Percentiles rank a stretch among this genome's conserved stretches.
Evolutionary conservation across 2,888 invertebrate species (phyloP).

Genomic region (Chelonus formosanus): DNA sequence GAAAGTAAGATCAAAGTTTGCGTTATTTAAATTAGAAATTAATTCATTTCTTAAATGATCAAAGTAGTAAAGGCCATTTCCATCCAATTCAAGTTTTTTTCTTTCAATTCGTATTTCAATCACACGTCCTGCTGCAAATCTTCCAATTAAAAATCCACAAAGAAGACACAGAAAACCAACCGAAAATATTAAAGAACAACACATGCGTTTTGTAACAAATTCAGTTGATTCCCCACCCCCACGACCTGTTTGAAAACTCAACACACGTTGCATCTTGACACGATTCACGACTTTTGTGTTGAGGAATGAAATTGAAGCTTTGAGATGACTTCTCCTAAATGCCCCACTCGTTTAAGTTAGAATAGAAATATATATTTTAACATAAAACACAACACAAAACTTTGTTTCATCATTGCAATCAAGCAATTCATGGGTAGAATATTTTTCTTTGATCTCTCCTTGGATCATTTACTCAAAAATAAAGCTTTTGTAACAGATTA

Average conservation of each 20-base stretch:
- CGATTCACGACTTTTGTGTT: not conserved
- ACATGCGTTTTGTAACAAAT: slow-evolving; percentile 65
- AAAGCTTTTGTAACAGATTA: too few species aligned
- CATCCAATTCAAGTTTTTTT: slow-evolving; percentile 50
- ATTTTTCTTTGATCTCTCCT: not conserved
- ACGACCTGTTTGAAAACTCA: slow-evolving; percentile 65
- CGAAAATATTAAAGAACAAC: slow-evolving; percentile 65
- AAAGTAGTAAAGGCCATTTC: slow-evolving; percentile 52
- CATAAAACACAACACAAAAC: too few species aligned
- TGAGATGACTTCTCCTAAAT: too few species aligned
- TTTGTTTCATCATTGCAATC: too few species aligned
- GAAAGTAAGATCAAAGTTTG: slow-evolving; percentile 39
- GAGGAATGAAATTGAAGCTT: not conserved
- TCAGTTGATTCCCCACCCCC: slow-evolving; percentile 61
- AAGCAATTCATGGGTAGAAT: not conserved
- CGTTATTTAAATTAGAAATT: slow-evolving; percentile 44
- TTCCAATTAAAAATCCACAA: slow-evolving; percentile 66
- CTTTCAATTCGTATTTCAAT: slow-evolving; percentile 53
- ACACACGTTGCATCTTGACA: slow-evolving; percentile 64
- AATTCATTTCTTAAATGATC: slow-evolving; percentile 48
- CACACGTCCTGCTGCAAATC: slow-evolving; percentile 63
- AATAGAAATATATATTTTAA: not conserved
- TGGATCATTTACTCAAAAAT: too few species aligned
- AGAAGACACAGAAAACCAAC: slow-evolving; percentile 65
- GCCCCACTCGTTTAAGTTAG: not conserved